These are phyloP conservation scores for Drosophila obscura DNA, from an alignment of 1,140 invertebrate species.

Conservation along the genomic window DNA sequence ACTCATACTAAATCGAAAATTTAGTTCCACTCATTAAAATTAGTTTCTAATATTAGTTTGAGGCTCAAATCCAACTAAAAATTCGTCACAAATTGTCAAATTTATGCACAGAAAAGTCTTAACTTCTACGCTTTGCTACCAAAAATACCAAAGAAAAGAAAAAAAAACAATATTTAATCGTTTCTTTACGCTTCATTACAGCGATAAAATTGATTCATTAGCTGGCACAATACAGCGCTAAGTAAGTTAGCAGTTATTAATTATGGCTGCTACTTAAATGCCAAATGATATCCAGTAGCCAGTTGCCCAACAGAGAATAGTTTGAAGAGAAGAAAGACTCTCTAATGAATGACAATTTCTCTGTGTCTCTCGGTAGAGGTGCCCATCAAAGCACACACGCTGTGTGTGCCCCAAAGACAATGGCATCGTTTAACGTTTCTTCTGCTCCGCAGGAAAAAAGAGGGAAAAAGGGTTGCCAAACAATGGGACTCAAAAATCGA, in stretches of 20 bases:
- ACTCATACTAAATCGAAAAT: no score
- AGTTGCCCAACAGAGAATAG: constrained; percentile 7
- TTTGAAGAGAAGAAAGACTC: constrained; percentile 27
- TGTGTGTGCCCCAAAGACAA: constrained; percentile 55
- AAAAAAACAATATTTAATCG: background rate
- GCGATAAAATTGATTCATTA: constrained; percentile 57
- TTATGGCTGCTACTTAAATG: constrained; percentile 41
- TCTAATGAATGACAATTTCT: constrained; percentile 58
- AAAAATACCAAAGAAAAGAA: background rate
- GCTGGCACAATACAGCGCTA: constrained; percentile 57
- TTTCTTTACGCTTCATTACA: constrained; percentile 43
- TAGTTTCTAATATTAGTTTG: background rate
- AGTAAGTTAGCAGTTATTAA: constrained; percentile 78
- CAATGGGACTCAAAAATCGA: constrained; percentile 35
- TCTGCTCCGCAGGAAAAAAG: no score
- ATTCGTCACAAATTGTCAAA: constrained; percentile 18
- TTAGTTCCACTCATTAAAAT: no score
- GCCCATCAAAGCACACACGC: constrained; percentile 60
- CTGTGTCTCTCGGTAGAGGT: constrained; percentile 17
- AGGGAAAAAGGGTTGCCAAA: constrained; percentile 57
- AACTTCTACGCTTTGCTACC: no score
- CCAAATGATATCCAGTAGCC: constrained; percentile 51
- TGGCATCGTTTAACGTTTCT: constrained; percentile 54
- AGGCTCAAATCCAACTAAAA: constrained; percentile 7
- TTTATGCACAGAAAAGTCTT: no score